Percentiles rank a stretch among this genome's conserved stretches.
These are phyloP conservation scores for Diglossa brunneiventris DNA, from an alignment of 2,113 vertebrate genomes.

Conservation along the genomic window DNA sequence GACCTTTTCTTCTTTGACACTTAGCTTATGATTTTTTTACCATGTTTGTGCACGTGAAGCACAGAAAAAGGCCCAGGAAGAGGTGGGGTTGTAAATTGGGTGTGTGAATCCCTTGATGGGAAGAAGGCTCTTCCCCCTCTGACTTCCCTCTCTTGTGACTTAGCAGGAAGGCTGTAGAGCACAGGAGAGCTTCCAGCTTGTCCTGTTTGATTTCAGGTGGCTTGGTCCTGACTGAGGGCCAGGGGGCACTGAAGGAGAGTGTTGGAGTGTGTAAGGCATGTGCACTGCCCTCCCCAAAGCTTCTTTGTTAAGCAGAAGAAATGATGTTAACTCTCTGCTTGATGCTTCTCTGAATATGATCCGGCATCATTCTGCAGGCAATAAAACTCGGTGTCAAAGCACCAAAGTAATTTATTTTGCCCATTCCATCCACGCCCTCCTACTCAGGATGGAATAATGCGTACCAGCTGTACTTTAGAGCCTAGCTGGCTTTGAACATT, in stretches of 20 bases:
- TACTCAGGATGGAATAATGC: background rate
- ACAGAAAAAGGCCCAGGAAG: background rate
- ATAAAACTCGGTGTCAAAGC: background rate
- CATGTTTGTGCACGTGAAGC: background rate
- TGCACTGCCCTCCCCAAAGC: background rate
- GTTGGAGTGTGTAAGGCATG: background rate
- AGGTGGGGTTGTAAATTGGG: background rate
- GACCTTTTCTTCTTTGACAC: background rate
- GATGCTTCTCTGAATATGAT: background rate
- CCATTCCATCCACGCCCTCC: background rate
- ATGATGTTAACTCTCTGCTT: background rate
- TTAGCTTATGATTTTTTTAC: background rate
- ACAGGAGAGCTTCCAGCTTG: background rate
- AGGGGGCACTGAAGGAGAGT: background rate
- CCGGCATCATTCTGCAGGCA: background rate
- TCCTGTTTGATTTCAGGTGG: background rate
- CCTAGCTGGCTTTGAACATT: constrained; percentile 19
- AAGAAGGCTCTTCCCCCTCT: background rate
- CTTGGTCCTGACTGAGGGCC: background rate
- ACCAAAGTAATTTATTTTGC: background rate
- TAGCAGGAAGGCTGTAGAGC: background rate
- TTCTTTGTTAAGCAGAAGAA: background rate
- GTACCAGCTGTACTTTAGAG: constrained; percentile 46
- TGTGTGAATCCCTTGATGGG: background rate
- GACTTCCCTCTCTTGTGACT: background rate